Evolutionary conservation across 1,140 invertebrate species (phyloP).

Genomic region (Drosophila sp.): DNA sequence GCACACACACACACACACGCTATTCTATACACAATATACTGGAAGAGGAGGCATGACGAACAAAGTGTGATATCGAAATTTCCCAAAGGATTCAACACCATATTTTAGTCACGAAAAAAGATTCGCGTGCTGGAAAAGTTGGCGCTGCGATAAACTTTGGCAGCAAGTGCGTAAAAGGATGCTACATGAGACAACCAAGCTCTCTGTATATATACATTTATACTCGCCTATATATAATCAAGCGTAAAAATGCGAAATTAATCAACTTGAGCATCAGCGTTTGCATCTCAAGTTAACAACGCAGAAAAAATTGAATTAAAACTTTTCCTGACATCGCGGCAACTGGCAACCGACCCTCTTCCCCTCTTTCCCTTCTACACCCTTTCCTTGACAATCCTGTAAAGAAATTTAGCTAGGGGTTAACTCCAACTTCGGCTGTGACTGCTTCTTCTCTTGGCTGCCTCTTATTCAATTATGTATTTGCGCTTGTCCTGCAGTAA

Average conservation of each 20-base stretch:
- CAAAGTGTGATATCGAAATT: constrained; percentile 84
- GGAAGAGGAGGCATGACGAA: constrained; percentile 59
- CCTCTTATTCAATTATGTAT: constrained; percentile 84
- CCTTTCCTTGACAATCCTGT: constrained; percentile 41
- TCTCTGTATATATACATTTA: neutral
- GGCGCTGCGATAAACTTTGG: constrained; percentile 15
- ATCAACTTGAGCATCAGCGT: constrained; percentile 69
- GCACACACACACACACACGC: constrained; percentile 6
- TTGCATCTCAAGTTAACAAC: constrained; percentile 77
- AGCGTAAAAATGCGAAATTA: constrained; percentile 83
- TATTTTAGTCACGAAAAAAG: constrained; percentile 79
- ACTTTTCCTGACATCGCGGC: constrained; percentile 52
- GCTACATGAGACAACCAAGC: constrained; percentile 19
- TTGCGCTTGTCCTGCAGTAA: constrained; percentile 83
- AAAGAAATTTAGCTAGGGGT: constrained; percentile 20
- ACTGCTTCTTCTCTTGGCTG: constrained; percentile 5
- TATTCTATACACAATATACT: too few relatives aligned
- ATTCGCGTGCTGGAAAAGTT: constrained; percentile 57
- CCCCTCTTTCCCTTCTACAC: constrained; percentile 24
- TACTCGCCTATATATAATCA: constrained; percentile 61
- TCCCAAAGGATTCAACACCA: constrained; percentile 83
- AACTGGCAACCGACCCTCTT: constrained; percentile 3
- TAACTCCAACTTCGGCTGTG: neutral
- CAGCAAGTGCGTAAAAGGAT: constrained; percentile 41
- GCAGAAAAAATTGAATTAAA: constrained; percentile 84